Percentiles rank a stretch among this genome's conserved stretches.
phyloP scores from a whole-genome alignment of 2,888 invertebrate species.

The Nomada goodeniana region DNA sequence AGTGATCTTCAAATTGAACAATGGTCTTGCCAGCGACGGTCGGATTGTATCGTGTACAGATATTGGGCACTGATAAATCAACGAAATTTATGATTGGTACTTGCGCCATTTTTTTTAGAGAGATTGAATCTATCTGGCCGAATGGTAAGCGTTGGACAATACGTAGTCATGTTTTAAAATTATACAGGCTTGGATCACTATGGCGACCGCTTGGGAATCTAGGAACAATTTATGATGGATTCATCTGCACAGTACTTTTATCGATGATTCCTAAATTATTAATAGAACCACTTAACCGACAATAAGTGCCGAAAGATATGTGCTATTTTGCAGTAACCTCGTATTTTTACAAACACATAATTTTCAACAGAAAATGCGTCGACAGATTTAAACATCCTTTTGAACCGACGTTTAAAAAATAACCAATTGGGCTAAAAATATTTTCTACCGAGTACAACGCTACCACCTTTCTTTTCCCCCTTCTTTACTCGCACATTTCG shows the following conservation, averaged over 20 bases:
- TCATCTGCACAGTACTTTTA: no score
- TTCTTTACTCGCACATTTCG: no score
- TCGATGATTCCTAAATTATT: no score
- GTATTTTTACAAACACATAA: no score
- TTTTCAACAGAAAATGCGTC: no score
- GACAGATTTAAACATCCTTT: no score
- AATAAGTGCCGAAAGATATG: no score
- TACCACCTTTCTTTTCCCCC: neutral
- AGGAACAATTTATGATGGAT: no score
- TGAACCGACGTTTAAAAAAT: neutral
- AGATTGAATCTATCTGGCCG: neutral
- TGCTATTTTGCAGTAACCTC: no score
- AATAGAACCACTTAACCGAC: no score
- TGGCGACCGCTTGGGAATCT: neutral
- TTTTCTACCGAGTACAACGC: neutral
- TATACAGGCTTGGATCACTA: neutral
- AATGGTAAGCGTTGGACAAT: neutral
- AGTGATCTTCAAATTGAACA: neutral
- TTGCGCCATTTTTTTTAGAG: slow-evolving; percentile 1
- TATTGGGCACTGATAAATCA: neutral
- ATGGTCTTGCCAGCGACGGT: neutral
- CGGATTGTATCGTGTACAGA: neutral
- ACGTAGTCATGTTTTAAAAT: neutral
- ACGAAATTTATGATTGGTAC: slow-evolving; percentile 8
- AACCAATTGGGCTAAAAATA: neutral